Percentiles rank a stretch among this genome's conserved stretches.
These are phyloP conservation scores for Crambe crambe DNA, from an alignment of 37 sponge, comb jelly and placozoan genomes.

Conservation along the genomic window DNA sequence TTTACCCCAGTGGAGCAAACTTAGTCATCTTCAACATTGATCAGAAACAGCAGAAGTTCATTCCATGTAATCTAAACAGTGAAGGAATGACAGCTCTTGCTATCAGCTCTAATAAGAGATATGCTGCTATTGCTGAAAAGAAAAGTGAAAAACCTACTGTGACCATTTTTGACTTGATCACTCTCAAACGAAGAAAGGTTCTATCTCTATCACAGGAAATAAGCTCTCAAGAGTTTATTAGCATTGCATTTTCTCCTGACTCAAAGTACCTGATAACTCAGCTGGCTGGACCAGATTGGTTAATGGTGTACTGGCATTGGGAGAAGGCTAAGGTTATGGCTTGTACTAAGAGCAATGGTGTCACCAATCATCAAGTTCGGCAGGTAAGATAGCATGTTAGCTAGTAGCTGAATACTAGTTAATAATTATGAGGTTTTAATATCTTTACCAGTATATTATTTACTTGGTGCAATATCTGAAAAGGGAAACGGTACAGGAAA, in stretches of 20 bases:
- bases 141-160: slow-evolving; percentile 81
- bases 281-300: slow-evolving; percentile 75
- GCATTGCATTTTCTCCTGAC: slow-evolving; percentile 95
- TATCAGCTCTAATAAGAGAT: slow-evolving; percentile 91
- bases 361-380: slow-evolving; percentile 55
- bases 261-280: slow-evolving; percentile 93
- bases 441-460: too few species aligned
- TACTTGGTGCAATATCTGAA: too few species aligned
- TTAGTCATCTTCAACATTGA: slow-evolving; percentile 90
- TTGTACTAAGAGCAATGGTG: slow-evolving; percentile 68
- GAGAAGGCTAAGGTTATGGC: slow-evolving; percentile 96
- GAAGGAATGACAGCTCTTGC: slow-evolving; percentile 85
- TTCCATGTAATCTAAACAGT: slow-evolving; percentile 59
- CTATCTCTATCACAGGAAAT: slow-evolving; percentile 54
- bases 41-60: slow-evolving; percentile 89
- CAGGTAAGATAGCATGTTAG: slow-evolving; percentile 86
- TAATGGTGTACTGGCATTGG: slow-evolving; percentile 93
- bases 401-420: not conserved
- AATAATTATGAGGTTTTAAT: too few species aligned
- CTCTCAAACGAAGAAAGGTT: slow-evolving; percentile 74
- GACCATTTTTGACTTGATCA: slow-evolving; percentile 84
- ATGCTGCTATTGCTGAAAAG: slow-evolving; percentile 94
- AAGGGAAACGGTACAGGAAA: too few species aligned
- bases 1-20: slow-evolving; percentile 92
- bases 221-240: slow-evolving; percentile 74